These are phyloP conservation scores for Crematogaster levior DNA, from an alignment of 2,888 invertebrate species.

Conservation along the genomic window DNA sequence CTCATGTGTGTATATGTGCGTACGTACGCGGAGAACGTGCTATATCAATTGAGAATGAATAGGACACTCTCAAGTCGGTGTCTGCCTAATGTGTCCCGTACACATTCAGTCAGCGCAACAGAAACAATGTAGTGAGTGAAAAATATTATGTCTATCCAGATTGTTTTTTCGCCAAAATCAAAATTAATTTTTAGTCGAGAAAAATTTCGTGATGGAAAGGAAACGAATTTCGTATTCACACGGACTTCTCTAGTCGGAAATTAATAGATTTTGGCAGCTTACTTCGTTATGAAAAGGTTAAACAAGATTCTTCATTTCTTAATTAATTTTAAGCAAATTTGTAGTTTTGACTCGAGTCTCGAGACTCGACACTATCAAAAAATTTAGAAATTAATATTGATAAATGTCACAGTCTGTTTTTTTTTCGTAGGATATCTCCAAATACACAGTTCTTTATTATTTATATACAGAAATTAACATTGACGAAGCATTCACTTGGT, in stretches of 20 bases:
- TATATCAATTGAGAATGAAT: conserved; percentile 24
- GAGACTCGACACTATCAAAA: not conserved
- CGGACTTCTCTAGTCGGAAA: not conserved
- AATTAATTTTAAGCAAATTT: not conserved
- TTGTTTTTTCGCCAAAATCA: not conserved
- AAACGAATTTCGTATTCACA: not conserved
- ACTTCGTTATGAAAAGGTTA: not conserved
- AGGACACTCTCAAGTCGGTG: not conserved
- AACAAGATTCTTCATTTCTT: not conserved
- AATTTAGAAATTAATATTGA: not conserved
- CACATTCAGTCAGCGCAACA: not conserved
- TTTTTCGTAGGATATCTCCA: not conserved
- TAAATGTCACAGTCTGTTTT: not conserved
- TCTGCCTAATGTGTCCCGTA: not conserved
- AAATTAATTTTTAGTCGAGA: not conserved
- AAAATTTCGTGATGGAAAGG: not conserved
- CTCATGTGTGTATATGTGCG: not conserved
- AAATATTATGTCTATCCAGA: not conserved
- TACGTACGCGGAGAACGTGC: not conserved
- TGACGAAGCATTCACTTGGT: not conserved
- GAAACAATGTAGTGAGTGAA: not conserved
- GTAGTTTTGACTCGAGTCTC: not conserved
- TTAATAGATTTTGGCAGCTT: not conserved
- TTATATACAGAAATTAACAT: conserved; percentile 6
- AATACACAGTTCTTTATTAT: not conserved